These are phyloP conservation scores for Archips crataeganus DNA, from an alignment of 2,888 invertebrate species.

Conservation along the genomic window DNA sequence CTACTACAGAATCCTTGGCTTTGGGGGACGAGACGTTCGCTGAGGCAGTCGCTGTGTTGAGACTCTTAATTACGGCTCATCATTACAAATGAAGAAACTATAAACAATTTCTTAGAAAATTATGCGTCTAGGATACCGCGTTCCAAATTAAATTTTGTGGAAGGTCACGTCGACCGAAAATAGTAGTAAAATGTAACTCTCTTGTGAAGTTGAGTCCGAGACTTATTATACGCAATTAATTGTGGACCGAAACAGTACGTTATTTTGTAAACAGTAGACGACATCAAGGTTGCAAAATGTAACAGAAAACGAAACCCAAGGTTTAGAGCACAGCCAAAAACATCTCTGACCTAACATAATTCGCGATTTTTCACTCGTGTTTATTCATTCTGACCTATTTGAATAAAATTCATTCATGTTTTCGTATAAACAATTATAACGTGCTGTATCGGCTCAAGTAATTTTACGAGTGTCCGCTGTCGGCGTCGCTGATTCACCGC, in stretches of 20 bases:
- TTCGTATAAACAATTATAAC: constrained; percentile 49
- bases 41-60: neutral
- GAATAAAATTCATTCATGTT: constrained; percentile 63
- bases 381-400: constrained; percentile 48
- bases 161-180: neutral
- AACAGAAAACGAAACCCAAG: constrained; percentile 45
- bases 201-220: neutral
- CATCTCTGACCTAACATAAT: constrained; percentile 58
- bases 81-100: too few species aligned
- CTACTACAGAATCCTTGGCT: too few species aligned
- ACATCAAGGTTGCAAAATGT: constrained; percentile 29
- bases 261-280: constrained; percentile 26
- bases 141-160: neutral
- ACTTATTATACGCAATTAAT: neutral
- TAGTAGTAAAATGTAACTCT: neutral
- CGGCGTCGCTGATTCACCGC: constrained; percentile 52
- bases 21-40: too few species aligned
- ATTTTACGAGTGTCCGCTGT: constrained; percentile 48
- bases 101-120: too few species aligned
- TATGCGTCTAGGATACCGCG: too few species aligned
- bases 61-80: too few species aligned
- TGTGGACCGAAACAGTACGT: constrained; percentile 16
- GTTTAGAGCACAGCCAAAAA: constrained; percentile 60
- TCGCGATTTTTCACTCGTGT: constrained; percentile 51
- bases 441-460: constrained; percentile 43